Base-by-base conservation (phyloP, 2,113 vertebrate species). In the Myotis davidii region DNA sequence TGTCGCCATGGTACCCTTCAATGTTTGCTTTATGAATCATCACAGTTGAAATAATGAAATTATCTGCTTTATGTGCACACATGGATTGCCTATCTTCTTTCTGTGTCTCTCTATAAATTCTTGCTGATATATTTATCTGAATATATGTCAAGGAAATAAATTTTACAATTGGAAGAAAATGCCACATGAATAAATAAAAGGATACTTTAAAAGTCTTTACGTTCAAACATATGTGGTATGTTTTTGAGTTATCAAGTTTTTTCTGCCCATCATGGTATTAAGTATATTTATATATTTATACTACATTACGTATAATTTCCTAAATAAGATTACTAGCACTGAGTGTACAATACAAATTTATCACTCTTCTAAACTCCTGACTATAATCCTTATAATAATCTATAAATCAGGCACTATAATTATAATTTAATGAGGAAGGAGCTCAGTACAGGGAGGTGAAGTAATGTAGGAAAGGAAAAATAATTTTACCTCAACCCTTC, bases 161-260 rank as follows among this genome's bases (percentile, higher is more conserved):
- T 23, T 93, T 81, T 74, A 82, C 3, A 85, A 32, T 42, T 88
- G 27, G 37, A 83, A 83, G 87, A n/a, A 27, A 45, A 65, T 42
- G 27, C 9, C 16, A n/a, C 11, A 17, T 20, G 81, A 78, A 78
- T 37, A 65, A 88, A 67, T 56, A 72, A 50, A 78, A 70, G 34
- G 27, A n/a, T 27, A n/a, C 4, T 48, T 21, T 61, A 23, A 54
- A 39, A 17, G 23, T 61, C 17, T 85, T 92, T 92, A 20, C 48
- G 89, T 85, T 16, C 21, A 96, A 92, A 94, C 9, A 29, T 37
- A 56, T 48, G 3, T 86, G 74, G 73, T 90, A 18, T 34, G 91
- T 94, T 65, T 94, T 65, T n/a, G 29, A 84, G 32, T 65, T 86
- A 56, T 20, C 18, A 83, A 54, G 10, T 56, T 65, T 67, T 94